phyloP scores from a whole-genome alignment of 2,113 vertebrate genomes.

The Rhineura floridana region DNA sequence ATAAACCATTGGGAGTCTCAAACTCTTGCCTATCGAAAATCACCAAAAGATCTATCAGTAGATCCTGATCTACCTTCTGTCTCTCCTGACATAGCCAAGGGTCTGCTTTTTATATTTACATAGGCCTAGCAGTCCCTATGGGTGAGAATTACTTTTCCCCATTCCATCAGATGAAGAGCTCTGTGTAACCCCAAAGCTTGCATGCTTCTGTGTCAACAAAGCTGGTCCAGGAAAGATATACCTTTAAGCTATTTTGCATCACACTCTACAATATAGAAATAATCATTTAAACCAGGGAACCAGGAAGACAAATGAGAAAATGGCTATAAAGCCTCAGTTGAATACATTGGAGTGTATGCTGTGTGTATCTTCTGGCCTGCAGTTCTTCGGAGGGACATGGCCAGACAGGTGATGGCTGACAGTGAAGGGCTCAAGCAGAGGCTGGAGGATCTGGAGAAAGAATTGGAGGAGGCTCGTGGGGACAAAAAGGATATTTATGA shows the following conservation, averaged over 20 bases:
- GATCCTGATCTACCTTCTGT: too few species aligned
- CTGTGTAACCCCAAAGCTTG: background rate
- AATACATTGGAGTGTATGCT: background rate
- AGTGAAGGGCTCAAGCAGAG: constrained; percentile 64
- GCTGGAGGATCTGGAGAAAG: constrained; percentile 69
- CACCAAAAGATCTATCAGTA: too few species aligned
- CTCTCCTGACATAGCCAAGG: too few species aligned
- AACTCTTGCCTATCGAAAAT: too few species aligned
- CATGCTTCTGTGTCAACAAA: too few species aligned
- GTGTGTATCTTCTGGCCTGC: background rate
- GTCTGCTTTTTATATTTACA: background rate
- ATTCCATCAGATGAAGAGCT: background rate
- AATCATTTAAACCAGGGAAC: background rate
- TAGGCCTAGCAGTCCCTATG: background rate
- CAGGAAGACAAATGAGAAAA: background rate
- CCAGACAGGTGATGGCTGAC: constrained; percentile 60
- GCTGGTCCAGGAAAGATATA: background rate
- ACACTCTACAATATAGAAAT: background rate
- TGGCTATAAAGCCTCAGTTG: too few species aligned
- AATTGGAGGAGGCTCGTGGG: constrained; percentile 62
- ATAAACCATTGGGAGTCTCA: too few species aligned
- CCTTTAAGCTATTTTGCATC: background rate
- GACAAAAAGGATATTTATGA: constrained; percentile 74
- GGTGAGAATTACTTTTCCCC: background rate
- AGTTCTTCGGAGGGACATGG: constrained; percentile 69